Conservation (phyloP, 1,140 invertebrate species). For the Drosophila auraria region DNA sequence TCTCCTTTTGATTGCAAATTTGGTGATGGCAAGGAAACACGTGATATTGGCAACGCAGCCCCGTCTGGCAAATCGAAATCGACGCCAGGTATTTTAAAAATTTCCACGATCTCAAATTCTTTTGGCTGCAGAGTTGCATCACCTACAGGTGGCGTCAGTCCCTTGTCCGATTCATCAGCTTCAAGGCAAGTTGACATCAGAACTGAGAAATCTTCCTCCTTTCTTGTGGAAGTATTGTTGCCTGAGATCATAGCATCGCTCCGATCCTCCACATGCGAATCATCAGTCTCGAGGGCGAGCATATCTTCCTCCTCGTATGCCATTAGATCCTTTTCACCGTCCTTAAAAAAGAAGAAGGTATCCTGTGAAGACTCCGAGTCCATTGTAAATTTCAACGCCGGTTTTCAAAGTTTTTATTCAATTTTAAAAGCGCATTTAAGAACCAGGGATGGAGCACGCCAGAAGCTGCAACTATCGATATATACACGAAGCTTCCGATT, state of each 20-base stretch:
- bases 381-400: background rate
- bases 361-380: background rate
- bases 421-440: background rate
- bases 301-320: background rate
- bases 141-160: background rate
- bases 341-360: background rate
- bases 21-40: background rate
- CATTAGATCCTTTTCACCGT: background rate
- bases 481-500: too few species aligned
- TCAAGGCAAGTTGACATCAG: background rate
- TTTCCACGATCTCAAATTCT: background rate
- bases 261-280: background rate
- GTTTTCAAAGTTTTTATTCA: background rate
- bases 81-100: background rate
- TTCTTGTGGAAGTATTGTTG: background rate
- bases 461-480: constrained; percentile 11
- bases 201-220: background rate
- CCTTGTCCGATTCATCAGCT: too few species aligned
- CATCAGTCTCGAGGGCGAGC: background rate
- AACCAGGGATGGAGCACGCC: constrained; percentile 4
- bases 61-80: background rate
- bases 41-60: background rate
- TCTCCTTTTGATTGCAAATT: too few species aligned
- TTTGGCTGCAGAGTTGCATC: background rate
- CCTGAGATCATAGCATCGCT: too few species aligned